These are phyloP conservation scores for Spondyliosoma cantharus DNA, from an alignment of 2,797 vertebrate genomes.

Conservation along the genomic window DNA sequence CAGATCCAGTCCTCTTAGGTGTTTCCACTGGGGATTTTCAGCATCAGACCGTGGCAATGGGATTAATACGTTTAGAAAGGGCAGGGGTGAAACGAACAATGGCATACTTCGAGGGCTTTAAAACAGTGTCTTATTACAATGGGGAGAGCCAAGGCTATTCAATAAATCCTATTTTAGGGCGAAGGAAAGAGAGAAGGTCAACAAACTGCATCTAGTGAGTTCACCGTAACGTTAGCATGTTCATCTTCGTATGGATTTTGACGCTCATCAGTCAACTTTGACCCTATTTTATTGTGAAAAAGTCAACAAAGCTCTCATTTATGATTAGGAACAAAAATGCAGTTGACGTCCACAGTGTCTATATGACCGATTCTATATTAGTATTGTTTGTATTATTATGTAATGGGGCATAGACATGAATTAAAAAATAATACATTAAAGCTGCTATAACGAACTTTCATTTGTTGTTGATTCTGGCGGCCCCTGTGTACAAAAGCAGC, in stretches of 20 bases:
- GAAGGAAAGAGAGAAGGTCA: constrained; percentile 56
- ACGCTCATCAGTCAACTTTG: neutral
- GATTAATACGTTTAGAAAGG: constrained; percentile 79
- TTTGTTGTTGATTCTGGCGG: no score
- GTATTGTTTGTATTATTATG: no score
- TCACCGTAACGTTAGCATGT: neutral
- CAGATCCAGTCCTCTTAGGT: constrained; percentile 69
- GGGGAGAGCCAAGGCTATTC: constrained; percentile 51
- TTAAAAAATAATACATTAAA: no score
- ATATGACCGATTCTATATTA: no score
- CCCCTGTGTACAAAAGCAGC: no score
- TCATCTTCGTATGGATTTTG: neutral
- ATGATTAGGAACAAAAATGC: neutral
- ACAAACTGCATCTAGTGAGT: constrained; percentile 22
- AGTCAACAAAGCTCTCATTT: neutral
- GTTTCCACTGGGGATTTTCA: constrained; percentile 78
- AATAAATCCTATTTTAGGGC: constrained; percentile 64
- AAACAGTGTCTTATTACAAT: constrained; percentile 79
- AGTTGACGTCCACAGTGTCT: neutral
- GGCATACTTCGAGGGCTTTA: constrained; percentile 81
- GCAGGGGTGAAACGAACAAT: constrained; percentile 79
- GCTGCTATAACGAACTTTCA: no score
- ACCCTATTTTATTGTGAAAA: neutral
- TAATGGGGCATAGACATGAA: no score
- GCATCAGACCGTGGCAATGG: constrained; percentile 75